Percentiles rank a stretch among this genome's conserved stretches.
These are phyloP conservation scores for Bujurquina vittata DNA, from an alignment of 2,113 vertebrate species.

Conservation along the genomic window DNA sequence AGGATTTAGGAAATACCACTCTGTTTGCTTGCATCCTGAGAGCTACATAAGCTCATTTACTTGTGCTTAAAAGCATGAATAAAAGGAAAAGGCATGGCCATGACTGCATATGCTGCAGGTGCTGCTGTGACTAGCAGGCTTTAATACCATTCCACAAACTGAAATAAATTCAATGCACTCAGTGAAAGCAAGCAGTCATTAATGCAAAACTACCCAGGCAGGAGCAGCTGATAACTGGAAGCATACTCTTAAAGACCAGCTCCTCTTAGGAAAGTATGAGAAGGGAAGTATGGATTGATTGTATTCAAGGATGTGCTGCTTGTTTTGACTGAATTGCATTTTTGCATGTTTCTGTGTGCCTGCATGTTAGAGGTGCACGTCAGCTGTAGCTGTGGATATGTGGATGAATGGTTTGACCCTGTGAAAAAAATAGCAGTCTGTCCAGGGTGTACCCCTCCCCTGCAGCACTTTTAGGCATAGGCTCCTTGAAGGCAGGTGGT, in stretches of 20 bases:
- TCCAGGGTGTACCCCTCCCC: background rate
- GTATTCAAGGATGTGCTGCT: background rate
- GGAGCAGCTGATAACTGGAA: background rate
- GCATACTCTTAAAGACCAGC: background rate
- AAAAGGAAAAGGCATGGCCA: background rate
- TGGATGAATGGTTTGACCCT: background rate
- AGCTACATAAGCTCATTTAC: background rate
- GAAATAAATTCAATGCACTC: background rate
- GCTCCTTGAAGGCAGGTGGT: background rate
- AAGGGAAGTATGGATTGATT: background rate
- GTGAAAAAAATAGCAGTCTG: background rate
- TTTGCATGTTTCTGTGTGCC: background rate
- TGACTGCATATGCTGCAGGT: background rate
- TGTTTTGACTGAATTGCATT: background rate
- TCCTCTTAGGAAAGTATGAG: background rate
- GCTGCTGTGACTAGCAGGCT: background rate
- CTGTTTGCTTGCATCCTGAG: background rate
- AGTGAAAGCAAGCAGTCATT: background rate
- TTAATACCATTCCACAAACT: background rate
- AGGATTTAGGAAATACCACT: background rate
- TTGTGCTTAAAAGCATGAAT: background rate
- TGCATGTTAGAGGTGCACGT: background rate
- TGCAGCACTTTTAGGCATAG: background rate
- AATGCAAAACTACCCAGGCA: background rate
- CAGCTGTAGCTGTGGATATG: background rate